phyloP scores from a whole-genome alignment of 2,113 vertebrate genomes.

The Oncorhynchus gorbuscha region DNA sequence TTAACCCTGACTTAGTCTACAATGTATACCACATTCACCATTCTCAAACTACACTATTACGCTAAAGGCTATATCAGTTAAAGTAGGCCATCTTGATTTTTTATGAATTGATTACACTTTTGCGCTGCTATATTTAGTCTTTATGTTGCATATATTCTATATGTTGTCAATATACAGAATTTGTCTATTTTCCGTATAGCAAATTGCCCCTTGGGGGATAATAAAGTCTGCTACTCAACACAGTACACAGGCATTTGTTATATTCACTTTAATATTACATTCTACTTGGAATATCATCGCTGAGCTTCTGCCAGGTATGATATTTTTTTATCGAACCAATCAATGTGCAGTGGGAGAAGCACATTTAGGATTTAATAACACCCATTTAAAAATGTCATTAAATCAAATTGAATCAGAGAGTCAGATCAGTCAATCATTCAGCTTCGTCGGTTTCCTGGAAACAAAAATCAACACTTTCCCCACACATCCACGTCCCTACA shows the following conservation, averaged over 20 bases:
- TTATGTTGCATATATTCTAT: no score
- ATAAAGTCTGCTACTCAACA: no score
- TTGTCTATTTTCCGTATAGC: no score
- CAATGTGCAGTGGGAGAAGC: conserved; percentile 2
- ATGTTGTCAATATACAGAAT: no score
- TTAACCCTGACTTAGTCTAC: no score
- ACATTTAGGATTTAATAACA: conserved; percentile 25
- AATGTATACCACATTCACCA: no score
- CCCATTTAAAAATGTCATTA: conserved; percentile 34
- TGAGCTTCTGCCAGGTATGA: not conserved
- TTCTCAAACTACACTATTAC: not conserved
- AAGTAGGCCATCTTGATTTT: no score
- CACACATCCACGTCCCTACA: conserved; percentile 24
- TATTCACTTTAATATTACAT: not conserved
- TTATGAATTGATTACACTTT: no score
- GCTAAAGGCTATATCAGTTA: no score
- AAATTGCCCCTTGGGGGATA: no score
- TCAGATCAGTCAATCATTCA: conserved; percentile 33
- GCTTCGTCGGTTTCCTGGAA: conserved; percentile 35
- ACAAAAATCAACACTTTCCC: conserved; percentile 33
- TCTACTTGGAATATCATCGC: not conserved
- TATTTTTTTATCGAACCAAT: conserved; percentile 19
- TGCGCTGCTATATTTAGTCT: no score
- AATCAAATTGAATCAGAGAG: conserved; percentile 31
- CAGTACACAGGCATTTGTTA: not conserved